Percentiles rank a stretch among this genome's conserved stretches.
phyloP scores from a whole-genome alignment of 2,797 vertebrate species.

The Calcarius lapponicus region DNA sequence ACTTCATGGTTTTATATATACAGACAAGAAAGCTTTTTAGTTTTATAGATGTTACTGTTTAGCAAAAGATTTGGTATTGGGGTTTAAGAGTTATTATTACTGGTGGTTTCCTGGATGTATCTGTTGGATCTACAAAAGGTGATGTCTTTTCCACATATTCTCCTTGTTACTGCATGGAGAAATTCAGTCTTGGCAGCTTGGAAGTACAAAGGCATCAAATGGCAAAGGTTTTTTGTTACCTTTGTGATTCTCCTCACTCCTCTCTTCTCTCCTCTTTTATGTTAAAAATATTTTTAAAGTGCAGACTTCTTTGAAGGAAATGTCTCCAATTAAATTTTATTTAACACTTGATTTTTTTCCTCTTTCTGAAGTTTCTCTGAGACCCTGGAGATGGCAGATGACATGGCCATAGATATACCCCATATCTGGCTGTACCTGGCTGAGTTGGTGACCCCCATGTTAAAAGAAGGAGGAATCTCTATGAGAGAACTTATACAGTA shows the following conservation, averaged over 20 bases:
- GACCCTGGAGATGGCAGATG: conserved; percentile 92
- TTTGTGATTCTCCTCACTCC: not conserved
- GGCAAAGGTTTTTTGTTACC: not conserved
- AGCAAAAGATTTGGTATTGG: not conserved
- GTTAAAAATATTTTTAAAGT: not conserved
- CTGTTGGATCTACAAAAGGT: not conserved
- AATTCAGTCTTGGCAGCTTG: not conserved
- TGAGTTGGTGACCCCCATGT: conserved; percentile 90
- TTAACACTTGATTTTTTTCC: not conserved
- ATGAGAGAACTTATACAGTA: conserved; percentile 94
- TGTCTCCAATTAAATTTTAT: not conserved
- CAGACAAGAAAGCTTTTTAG: not conserved
- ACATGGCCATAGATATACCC: conserved; percentile 98
- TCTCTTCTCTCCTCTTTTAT: not conserved
- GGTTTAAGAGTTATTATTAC: not conserved
- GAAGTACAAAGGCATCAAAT: not conserved
- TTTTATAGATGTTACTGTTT: not conserved
- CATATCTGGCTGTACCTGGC: conserved; percentile 98
- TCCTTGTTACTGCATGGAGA: rapidly evolving
- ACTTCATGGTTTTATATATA: not conserved
- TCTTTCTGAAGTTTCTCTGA: conserved; percentile 83
- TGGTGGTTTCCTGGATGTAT: not conserved
- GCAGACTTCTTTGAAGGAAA: not conserved
- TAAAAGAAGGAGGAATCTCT: conserved; percentile 94
- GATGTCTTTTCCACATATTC: not conserved